Base-by-base conservation (phyloP, 2,888 invertebrate genomes). In the Philhelius pedissequus region DNA sequence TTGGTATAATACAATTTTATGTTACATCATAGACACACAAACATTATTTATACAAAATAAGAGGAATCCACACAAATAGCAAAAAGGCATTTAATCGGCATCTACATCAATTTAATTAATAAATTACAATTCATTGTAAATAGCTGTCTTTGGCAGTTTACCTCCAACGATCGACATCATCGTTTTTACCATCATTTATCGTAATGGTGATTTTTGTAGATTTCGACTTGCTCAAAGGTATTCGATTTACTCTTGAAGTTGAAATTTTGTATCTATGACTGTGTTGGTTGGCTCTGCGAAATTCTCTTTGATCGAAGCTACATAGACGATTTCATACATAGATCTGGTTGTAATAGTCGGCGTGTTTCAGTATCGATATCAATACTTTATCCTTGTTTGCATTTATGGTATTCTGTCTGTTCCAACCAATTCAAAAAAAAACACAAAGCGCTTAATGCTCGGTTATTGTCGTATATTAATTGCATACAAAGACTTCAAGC, bases 71-170 rank as follows among this genome's bases (percentile, higher is more conserved):
- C 13, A 74, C 18, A 50, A 30, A 60, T n/a, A 6, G 38, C 7
- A 38, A 69, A n/a, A 48, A 62, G 25, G 13, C 71, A 82, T 77
- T 78, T 73, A 68, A 73, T 79, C 79, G 74, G 52, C 74, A 69
- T 83, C 66, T 74, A 75, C 66, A 83, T 75, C 83, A 83, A 83
- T 83, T 83, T 70, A 83, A 83, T 83, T 79, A 74, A 79, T 83
- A 75, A 79, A 83, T 79, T 75, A 83, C 70, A 56, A 52, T n/a
- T 48, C 48, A 70, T 35, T 64, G 69, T 30, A 70, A 76, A 81
- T 75, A 69, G 75, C 32, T 69, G 79, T 68, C 68, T 73, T 64
- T 73, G 45, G 38, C 48, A 64, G 62, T 50, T 71, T 71, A 71
- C 27, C 56, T 60, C 54, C 27, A 7, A n/a, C 22, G 22, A n/a